Conservation (phyloP, 2,113 vertebrate species). For the Nesoenas mayeri region DNA sequence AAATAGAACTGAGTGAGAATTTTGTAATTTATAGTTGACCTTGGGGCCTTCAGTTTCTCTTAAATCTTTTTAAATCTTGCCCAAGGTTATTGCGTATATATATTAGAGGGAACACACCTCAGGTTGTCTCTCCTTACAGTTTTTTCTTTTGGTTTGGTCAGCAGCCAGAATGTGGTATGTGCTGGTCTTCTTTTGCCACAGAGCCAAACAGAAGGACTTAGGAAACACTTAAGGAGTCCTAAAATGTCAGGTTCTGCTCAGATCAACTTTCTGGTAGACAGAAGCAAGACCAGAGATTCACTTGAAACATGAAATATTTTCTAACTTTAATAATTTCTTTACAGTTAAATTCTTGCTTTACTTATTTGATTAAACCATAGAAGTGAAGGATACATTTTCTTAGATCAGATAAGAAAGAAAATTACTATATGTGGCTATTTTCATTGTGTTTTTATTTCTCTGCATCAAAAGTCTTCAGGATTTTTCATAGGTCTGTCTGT, state of each 20-base stretch:
- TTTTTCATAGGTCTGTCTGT: not conserved
- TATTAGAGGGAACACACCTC: not conserved
- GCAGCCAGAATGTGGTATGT: not conserved
- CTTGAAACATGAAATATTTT: not conserved
- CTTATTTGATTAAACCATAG: not conserved
- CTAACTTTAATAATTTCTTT: not conserved
- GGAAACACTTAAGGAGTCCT: not conserved
- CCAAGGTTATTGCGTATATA: accelerated
- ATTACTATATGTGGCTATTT: not conserved
- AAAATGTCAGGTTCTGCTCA: not conserved
- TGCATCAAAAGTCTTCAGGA: not conserved
- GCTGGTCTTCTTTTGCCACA: not conserved
- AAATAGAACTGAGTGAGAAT: not conserved
- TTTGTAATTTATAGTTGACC: not conserved
- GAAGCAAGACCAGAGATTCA: not conserved
- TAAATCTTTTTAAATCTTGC: not conserved
- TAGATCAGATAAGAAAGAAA: not conserved
- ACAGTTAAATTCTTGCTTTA: not conserved
- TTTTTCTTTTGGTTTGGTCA: not conserved
- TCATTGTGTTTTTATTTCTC: not conserved
- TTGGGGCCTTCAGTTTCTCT: not conserved
- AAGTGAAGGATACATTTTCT: not conserved
- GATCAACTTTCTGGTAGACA: not conserved
- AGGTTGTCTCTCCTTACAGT: not conserved
- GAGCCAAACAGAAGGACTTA: not conserved